These are phyloP conservation scores for Catalaphyllia jardinei DNA, from an alignment of 64 coral and sea anemone genomes.

Conservation along the genomic window DNA sequence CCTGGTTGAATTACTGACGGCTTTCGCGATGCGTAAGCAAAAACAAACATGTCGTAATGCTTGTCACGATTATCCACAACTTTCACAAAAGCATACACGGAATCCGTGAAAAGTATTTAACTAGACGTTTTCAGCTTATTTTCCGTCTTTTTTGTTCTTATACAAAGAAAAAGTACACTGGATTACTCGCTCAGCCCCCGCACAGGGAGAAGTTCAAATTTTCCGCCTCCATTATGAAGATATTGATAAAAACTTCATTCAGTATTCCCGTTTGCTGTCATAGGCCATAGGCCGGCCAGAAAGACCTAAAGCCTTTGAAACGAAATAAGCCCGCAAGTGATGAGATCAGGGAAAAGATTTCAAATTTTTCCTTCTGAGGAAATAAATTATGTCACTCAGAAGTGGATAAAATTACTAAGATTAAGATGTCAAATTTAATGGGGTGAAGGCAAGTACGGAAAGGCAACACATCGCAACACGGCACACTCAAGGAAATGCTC, in stretches of 20 bases:
- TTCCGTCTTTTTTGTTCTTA: background rate
- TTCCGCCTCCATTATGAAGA: background rate
- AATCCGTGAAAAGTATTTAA: background rate
- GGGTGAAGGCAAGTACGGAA: too few relatives aligned
- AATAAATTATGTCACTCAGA: too few relatives aligned
- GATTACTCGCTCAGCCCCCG: background rate
- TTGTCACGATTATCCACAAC: too few relatives aligned
- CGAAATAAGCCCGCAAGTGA: background rate
- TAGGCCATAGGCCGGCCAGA: background rate
- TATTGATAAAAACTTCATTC: background rate
- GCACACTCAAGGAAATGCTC: too few relatives aligned
- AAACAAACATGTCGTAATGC: too few relatives aligned
- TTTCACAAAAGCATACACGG: too few relatives aligned
- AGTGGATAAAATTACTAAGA: too few relatives aligned
- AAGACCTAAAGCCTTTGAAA: background rate
- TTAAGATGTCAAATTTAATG: too few relatives aligned
- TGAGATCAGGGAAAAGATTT: background rate
- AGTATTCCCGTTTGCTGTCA: conserved; percentile 26
- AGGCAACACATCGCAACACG: too few relatives aligned
- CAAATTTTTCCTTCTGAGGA: too few relatives aligned
- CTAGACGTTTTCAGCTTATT: background rate
- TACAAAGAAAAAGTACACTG: background rate
- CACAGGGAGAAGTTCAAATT: background rate
- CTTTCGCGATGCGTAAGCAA: too few relatives aligned
- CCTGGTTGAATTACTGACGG: too few relatives aligned